Base-by-base conservation (phyloP, 2,888 invertebrate species). In the Petrolisthes cinctipes region DNA sequence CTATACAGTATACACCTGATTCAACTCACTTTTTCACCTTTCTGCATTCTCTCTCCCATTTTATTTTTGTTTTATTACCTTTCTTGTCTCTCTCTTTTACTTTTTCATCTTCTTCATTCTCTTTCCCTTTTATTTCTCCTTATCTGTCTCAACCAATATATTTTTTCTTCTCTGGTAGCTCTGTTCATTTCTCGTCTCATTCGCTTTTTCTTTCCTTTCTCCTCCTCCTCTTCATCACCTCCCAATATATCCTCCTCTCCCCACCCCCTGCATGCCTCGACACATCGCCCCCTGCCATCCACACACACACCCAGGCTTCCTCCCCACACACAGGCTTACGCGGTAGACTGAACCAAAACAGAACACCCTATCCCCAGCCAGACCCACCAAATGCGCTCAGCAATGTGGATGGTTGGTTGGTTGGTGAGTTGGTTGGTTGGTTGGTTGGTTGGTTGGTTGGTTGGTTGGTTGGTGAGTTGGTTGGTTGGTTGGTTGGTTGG, bases 291-390 rank as follows among this genome's bases (percentile, higher is more conserved):
- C 51, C 53, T 54, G 14, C 76, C 76, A 14, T 5, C 23, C 53
- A 53, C 7, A 51, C 78, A 5, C 6, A 11, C 57, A 53, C 54
- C 20, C 54, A 14, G 11, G 14, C 14, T 17, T 51, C 23, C 66
- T 56, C 57, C 9, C 56, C 75, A 14, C 23, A 5, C 83, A 11
- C 57, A 86, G 81, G 81, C 82, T 82, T 81, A 81, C 82, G 23
- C 86, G 81, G 66, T 53, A 68, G 51, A 73, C 71, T 79, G 85
- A 57, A 54, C 73, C 57, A 73, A 80, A 85, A 85, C 85, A 85
- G 78, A 73, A 80, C 68, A 68, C 66, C 85, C 80, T 71, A 73
- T 56, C 78, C 85, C 20, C 61, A 71, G 56, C 54, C 61, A 61
- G 61, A 11, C 61, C 61, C 61, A 61, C 1, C 61, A 11, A 83